Percentiles rank a stretch among this genome's conserved stretches.
phyloP scores from a whole-genome alignment of 2,888 invertebrate species.

The Eurytoma californica region DNA sequence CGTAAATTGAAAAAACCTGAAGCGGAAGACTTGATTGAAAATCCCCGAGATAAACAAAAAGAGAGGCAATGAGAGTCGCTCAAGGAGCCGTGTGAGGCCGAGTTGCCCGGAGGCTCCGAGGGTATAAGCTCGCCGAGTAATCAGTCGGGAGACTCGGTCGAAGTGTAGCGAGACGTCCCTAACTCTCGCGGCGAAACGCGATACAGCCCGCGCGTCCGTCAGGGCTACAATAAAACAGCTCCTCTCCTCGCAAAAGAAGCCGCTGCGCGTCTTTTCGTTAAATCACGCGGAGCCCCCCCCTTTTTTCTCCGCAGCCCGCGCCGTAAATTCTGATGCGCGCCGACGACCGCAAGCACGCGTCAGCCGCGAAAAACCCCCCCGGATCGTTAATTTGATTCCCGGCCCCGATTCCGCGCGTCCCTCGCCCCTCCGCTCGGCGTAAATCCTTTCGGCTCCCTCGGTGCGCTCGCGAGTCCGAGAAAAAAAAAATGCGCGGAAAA shows the following conservation, averaged over 20 bases:
- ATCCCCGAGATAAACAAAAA: too few species aligned
- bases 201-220: constrained; percentile 1
- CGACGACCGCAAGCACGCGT: constrained; percentile 36
- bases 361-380: constrained; percentile 35
- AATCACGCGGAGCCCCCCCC: constrained; percentile 23
- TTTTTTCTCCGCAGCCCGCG: background rate
- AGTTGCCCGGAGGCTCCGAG: too few species aligned
- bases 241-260: constrained; percentile 25
- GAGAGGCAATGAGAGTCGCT: too few species aligned
- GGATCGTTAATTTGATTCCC: constrained; percentile 53
- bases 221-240: constrained; percentile 33
- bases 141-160: too few species aligned
- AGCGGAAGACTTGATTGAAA: too few species aligned
- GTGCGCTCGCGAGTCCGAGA: too few species aligned
- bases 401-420: constrained; percentile 38
- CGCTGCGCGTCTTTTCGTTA: constrained; percentile 34
- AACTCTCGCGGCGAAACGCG: background rate
- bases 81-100: too few species aligned
- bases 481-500: background rate
- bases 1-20: too few species aligned
- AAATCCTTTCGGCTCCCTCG: background rate
- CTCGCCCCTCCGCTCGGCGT: background rate
- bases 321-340: constrained; percentile 38
- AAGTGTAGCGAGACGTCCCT: too few species aligned
- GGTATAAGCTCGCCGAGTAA: too few species aligned